phyloP scores from a whole-genome alignment of 2,113 vertebrate genomes.

The Rhabdomys dilectus region DNA sequence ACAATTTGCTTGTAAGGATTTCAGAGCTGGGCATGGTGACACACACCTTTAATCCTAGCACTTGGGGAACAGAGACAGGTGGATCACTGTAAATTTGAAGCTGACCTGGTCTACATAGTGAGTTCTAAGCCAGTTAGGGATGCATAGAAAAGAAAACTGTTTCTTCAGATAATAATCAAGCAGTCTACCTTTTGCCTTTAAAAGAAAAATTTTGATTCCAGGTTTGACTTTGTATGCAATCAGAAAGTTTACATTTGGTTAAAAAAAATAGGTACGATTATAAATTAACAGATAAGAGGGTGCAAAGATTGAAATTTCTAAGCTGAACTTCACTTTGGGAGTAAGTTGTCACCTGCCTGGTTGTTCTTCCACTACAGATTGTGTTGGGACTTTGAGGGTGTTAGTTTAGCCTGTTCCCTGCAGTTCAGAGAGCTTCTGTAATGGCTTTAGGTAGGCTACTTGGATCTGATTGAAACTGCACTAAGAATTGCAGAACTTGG shows the following conservation, averaged over 20 bases:
- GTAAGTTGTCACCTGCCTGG: background rate
- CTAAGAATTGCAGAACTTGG: background rate
- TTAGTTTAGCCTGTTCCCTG: background rate
- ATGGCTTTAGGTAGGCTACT: background rate
- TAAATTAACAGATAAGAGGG: background rate
- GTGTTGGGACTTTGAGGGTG: background rate
- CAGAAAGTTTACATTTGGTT: constrained; percentile 3
- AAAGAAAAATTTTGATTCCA: background rate
- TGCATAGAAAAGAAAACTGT: background rate
- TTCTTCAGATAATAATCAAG: constrained; percentile 2
- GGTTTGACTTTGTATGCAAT: background rate
- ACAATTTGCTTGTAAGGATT: background rate
- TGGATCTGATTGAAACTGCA: background rate
- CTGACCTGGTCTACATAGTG: background rate
- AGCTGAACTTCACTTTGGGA: background rate
- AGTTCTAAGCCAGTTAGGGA: background rate
- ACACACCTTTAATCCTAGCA: background rate
- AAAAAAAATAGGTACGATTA: background rate
- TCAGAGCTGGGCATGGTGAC: background rate
- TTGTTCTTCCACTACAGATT: background rate
- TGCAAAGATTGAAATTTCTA: background rate
- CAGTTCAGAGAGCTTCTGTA: background rate
- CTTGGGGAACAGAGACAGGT: background rate
- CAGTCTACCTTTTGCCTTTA: constrained; percentile 31
- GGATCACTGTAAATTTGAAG: background rate